A percentile compares a stretch with the other conserved stretches of the same genome.
Evolutionary conservation across 2,113 vertebrate species (phyloP).

Genomic region (Microcebus griseorufus): DNA sequence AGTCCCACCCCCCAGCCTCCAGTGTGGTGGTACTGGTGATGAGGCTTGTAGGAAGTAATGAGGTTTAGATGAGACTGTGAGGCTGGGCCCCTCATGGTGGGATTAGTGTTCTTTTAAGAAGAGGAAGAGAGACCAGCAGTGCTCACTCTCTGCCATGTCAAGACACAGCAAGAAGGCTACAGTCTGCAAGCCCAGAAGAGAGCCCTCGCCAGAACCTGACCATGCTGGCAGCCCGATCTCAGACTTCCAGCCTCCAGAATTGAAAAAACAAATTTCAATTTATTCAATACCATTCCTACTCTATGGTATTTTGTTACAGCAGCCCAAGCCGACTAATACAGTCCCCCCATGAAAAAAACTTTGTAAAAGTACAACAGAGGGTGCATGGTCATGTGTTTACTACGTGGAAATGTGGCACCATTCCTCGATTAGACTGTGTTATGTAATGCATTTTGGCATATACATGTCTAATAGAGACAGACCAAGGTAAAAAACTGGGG

Average conservation of each 20-base stretch:
- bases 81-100: background rate
- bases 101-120: background rate
- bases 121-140: background rate
- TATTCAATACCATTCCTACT: background rate
- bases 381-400: conserved; percentile 57
- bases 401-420: conserved; percentile 23
- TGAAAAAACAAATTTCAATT: background rate
- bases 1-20: background rate
- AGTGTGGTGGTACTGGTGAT: background rate
- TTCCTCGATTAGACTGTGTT: conserved; percentile 52
- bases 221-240: background rate
- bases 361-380: background rate
- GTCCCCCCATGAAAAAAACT: conserved; percentile 24
- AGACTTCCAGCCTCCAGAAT: background rate
- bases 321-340: background rate
- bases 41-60: background rate
- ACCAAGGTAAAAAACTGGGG: conserved; percentile 54
- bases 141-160: background rate
- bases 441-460: background rate
- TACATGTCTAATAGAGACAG: background rate
- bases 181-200: background rate
- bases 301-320: background rate
- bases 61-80: background rate
- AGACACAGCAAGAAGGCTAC: background rate
- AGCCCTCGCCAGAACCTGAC: background rate